Evolutionary conservation across 2,888 invertebrate species (phyloP).

Genomic region (Nasonovia ribisnigri): DNA sequence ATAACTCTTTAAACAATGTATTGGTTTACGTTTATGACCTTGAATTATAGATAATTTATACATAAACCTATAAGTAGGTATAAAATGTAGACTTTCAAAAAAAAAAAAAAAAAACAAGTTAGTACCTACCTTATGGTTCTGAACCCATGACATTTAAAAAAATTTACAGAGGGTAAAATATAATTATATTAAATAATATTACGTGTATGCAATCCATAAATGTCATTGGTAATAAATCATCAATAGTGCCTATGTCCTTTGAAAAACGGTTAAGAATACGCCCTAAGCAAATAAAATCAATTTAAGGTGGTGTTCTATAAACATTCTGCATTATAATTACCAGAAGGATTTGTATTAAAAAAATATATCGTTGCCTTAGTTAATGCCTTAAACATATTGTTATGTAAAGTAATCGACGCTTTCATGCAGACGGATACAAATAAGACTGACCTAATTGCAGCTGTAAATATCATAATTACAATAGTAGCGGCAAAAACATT

Average conservation of each 20-base stretch:
- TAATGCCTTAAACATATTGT: conserved; percentile 84
- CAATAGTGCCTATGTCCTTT: conserved; percentile 85
- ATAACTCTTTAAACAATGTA: background rate
- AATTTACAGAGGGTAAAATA: no score
- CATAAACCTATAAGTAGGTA: background rate
- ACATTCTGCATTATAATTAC: conserved; percentile 70
- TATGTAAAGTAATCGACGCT: conserved; percentile 84
- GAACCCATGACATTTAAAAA: background rate
- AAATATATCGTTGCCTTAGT: conserved; percentile 86
- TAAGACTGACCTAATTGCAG: conserved; percentile 76
- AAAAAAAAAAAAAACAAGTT: background rate
- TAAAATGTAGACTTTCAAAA: background rate
- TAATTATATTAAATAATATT: conserved; percentile 68
- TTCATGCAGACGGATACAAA: conserved; percentile 84
- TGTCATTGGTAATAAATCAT: conserved; percentile 75
- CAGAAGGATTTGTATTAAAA: conserved; percentile 89
- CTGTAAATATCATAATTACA: conserved; percentile 72
- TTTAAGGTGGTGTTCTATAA: background rate
- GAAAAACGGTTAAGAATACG: conserved; percentile 89
- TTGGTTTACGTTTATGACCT: background rate
- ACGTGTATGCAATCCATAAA: conserved; percentile 74
- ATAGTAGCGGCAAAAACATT: conserved; percentile 76
- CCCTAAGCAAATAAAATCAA: conserved; percentile 70
- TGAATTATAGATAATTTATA: background rate
- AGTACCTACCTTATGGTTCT: no score